Evolutionary conservation across 37 sponge, comb jelly and placozoan genomes (phyloP).

Genomic region (Hormiphora californensis): DNA sequence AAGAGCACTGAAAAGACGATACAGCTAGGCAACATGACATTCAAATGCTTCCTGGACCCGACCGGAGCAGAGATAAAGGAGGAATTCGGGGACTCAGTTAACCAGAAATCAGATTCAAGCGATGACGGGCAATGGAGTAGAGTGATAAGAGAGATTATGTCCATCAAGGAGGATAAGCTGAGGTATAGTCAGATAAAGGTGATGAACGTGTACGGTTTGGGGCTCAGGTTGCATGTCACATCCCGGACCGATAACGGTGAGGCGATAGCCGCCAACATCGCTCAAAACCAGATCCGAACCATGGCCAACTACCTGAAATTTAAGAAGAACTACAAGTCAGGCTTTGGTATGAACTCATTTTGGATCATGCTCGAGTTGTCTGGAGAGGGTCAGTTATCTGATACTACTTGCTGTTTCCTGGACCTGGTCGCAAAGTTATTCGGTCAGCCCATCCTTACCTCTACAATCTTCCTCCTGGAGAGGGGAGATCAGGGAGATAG

Average conservation of each 20-base stretch:
- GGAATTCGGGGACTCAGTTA: not conserved
- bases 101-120: not conserved
- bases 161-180: conserved; percentile 19
- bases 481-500: not conserved
- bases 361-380: not conserved
- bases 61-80: not conserved
- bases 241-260: conserved; percentile 6
- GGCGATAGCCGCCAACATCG: not conserved
- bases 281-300: not conserved
- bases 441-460: not conserved
- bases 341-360: conserved; percentile 46
- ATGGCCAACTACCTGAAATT: conserved; percentile 48
- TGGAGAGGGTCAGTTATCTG: too few species aligned
- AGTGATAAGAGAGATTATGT: not conserved
- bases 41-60: conserved; percentile 41
- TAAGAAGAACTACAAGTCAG: conserved; percentile 52
- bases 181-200: conserved; percentile 4
- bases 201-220: conserved; percentile 32
- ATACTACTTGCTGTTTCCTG: conserved; percentile 14
- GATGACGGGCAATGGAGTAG: not conserved
- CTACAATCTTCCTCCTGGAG: conserved; percentile 3
- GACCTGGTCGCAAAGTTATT: not conserved
- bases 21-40: conserved; percentile 1
- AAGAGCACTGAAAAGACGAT: not conserved
- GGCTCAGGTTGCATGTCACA: not conserved